These are phyloP conservation scores for Athene cunicularia DNA, from an alignment of 2,113 vertebrate species.

Conservation along the genomic window DNA sequence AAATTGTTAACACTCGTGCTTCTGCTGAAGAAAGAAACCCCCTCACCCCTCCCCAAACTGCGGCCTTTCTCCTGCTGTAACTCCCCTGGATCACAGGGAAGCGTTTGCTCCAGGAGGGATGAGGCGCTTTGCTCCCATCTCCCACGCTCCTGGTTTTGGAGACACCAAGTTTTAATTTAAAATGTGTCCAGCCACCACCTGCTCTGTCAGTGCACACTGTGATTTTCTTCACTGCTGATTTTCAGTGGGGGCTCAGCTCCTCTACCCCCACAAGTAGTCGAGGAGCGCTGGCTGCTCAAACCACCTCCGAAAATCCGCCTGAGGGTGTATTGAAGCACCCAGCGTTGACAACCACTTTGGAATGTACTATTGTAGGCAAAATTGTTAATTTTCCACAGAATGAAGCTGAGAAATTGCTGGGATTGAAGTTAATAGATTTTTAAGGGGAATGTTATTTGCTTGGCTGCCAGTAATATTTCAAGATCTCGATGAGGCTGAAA, in stretches of 20 bases:
- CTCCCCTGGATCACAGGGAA: not conserved
- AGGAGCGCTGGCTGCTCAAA: not conserved
- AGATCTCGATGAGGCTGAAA: not conserved
- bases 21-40: not conserved
- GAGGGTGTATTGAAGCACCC: not conserved
- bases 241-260: not conserved
- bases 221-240: not conserved
- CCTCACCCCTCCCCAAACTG: not conserved
- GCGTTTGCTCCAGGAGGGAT: not conserved
- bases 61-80: not conserved
- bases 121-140: not conserved
- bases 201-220: not conserved
- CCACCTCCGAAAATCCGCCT: not conserved
- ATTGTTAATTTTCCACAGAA: not conserved
- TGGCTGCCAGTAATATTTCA: not conserved
- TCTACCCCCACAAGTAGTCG: fast-evolving
- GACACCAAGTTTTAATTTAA: not conserved
- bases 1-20: not conserved
- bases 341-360: not conserved
- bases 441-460: not conserved
- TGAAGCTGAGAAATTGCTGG: not conserved
- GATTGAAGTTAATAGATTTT: not conserved
- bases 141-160: not conserved
- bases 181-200: not conserved
- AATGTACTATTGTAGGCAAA: not conserved